Conservation (phyloP, 2,113 vertebrate species). For the Pungitius pungitius region DNA sequence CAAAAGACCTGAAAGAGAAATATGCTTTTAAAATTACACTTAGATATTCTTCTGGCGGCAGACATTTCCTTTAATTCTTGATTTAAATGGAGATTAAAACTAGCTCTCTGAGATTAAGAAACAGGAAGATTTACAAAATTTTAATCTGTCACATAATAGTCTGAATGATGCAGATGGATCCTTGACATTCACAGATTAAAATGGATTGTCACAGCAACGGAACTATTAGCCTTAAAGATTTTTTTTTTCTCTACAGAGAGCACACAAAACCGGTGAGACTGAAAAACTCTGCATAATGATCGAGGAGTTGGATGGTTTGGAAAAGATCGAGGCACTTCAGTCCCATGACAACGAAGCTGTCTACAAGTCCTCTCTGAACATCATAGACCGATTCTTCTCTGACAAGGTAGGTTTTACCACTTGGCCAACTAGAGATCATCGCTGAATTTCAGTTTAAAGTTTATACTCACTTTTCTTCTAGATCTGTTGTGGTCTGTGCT, state of each 20-base stretch:
- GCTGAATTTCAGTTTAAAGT: neutral
- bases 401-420: constrained; percentile 80
- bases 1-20: neutral
- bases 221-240: neutral
- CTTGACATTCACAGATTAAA: constrained; percentile 6
- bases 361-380: constrained; percentile 85
- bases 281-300: constrained; percentile 90
- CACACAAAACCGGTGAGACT: constrained; percentile 85
- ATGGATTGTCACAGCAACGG: neutral
- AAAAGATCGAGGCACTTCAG: constrained; percentile 91
- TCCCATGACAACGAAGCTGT: constrained; percentile 87
- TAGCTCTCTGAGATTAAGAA: constrained; percentile 4
- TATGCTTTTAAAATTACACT: neutral
- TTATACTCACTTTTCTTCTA: neutral
- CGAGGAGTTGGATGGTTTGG: constrained; percentile 89
- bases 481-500: neutral
- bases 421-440: neutral
- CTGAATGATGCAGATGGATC: neutral
- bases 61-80: neutral
- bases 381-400: constrained; percentile 92
- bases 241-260: constrained; percentile 79
- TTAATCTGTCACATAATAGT: neutral
- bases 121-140: neutral
- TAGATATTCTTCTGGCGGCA: neutral
- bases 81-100: neutral